Evolutionary conservation across 2,797 vertebrate genomes (phyloP).

Genomic region (Phrynocephalus vlangalii): DNA sequence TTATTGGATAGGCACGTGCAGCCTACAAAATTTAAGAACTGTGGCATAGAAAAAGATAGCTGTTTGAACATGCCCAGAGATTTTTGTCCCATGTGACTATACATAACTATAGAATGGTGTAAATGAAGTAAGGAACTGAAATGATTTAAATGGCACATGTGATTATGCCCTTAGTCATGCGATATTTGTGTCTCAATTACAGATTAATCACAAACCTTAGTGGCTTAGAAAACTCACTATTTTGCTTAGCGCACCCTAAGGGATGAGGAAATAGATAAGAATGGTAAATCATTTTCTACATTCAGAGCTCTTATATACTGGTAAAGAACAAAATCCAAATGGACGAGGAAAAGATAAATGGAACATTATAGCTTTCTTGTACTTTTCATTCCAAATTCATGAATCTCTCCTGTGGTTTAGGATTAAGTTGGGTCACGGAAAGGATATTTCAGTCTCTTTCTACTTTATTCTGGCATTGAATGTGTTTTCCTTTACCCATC

Average conservation of each 20-base stretch:
- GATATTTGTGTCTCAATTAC: background rate
- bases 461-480: background rate
- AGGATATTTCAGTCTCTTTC: background rate
- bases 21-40: too few species aligned
- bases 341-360: background rate
- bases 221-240: background rate
- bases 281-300: background rate
- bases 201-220: background rate
- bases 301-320: background rate
- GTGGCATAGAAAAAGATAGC: too few species aligned
- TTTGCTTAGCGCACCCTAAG: background rate
- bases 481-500: background rate
- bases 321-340: background rate
- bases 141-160: too few species aligned
- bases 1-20: too few species aligned
- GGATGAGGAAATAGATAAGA: background rate
- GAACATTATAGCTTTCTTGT: background rate
- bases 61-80: too few species aligned
- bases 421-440: background rate
- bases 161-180: too few species aligned
- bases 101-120: too few species aligned
- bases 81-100: too few species aligned
- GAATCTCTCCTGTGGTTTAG: background rate
- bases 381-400: background rate
- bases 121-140: too few species aligned